These are phyloP conservation scores for Apogon talboti DNA, from an alignment of 2,797 vertebrate genomes.

Conservation along the genomic window DNA sequence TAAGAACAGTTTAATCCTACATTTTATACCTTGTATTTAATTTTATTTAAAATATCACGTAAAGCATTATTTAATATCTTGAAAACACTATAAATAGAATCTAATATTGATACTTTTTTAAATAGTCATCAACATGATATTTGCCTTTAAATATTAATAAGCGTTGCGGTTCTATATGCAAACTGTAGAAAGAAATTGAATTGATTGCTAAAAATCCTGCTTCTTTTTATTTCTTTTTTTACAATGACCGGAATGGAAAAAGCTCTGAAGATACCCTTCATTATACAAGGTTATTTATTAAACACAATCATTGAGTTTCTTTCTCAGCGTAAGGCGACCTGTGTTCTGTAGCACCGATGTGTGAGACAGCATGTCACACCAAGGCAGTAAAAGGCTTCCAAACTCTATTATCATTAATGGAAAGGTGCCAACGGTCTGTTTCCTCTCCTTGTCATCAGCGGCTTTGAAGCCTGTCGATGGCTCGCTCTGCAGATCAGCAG, in stretches of 20 bases:
- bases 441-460: constrained; percentile 62
- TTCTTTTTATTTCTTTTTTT: neutral
- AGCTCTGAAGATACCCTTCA: neutral
- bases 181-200: too few relatives aligned
- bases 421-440: constrained; percentile 69
- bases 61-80: too few relatives aligned
- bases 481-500: constrained; percentile 21
- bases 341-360: constrained; percentile 41
- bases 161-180: too few relatives aligned
- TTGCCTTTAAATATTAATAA: too few relatives aligned
- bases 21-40: neutral
- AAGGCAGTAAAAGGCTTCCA: constrained; percentile 58
- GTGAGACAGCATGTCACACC: constrained; percentile 46
- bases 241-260: neutral
- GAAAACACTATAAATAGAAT: too few relatives aligned
- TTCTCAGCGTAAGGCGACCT: constrained; percentile 14
- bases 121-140: too few relatives aligned
- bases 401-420: constrained; percentile 71
- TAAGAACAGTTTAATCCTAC: constrained; percentile 9
- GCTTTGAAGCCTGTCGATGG: constrained; percentile 40
- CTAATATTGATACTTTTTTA: too few relatives aligned
- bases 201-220: too few relatives aligned
- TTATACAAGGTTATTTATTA: neutral
- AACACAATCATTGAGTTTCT: neutral
- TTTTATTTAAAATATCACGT: neutral